Evolutionary conservation across 1,140 invertebrate species (phyloP).

Genomic region (Neodiprion pinetum): DNA sequence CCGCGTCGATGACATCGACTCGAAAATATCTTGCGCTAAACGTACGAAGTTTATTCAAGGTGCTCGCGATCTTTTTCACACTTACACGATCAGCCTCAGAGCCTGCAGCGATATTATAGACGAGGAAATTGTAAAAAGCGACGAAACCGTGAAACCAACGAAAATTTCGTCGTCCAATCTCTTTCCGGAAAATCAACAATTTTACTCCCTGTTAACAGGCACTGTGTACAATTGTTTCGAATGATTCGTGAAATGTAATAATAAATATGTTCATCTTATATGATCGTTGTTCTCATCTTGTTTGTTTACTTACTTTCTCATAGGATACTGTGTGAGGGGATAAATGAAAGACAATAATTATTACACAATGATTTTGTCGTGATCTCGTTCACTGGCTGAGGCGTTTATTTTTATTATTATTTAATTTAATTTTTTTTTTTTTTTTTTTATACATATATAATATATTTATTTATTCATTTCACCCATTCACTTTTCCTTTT

Average conservation of each 20-base stretch:
- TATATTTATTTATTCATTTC: constrained; percentile 4
- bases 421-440: not conserved
- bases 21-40: not conserved
- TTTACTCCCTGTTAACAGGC: no score
- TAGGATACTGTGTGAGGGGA: not conserved
- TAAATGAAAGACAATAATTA: not conserved
- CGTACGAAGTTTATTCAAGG: not conserved
- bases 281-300: no score
- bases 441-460: constrained; percentile 2
- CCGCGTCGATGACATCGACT: not conserved
- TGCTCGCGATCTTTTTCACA: not conserved
- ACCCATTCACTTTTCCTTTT: not conserved
- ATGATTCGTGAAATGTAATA: no score
- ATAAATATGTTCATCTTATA: no score
- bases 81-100: no score
- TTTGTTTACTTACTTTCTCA: no score
- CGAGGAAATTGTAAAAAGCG: no score
- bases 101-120: no score
- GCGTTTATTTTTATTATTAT: not conserved
- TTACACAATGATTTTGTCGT: not conserved
- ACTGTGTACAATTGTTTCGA: no score
- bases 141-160: no score
- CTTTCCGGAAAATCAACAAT: no score
- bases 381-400: not conserved
- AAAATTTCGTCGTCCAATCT: no score